Evolutionary conservation across 1,140 invertebrate genomes (phyloP), one percentile per base, ranked within the genome.

Genomic region (Aphis craccivora): DNA sequence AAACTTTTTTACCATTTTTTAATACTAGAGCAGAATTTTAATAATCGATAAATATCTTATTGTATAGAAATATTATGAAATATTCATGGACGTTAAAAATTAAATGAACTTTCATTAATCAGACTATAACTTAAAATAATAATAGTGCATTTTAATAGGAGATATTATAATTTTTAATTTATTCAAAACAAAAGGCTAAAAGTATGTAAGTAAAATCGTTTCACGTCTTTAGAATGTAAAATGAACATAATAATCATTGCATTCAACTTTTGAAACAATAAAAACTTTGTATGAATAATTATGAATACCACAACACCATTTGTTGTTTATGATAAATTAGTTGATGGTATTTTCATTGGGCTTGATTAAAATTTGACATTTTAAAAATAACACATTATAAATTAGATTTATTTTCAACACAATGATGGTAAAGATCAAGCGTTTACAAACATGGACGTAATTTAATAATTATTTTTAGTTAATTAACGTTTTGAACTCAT

Each of bases 191-290:
- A 76, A 76, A 76, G 5, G 14, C 30, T 76, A 18, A 5, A n/a
- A n/a, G 60, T 76, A 76, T n/a, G 60, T n/a, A n/a, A 76, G 30
- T n/a, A 76, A 76, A 76, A n/a, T 35, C 5, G 30, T 76, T 76
- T 76, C 30, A n/a, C n/a, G 30, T 76, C 60, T 76, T 76, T 76
- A 14, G 60, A n/a, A n/a, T 22, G 14, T 67, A n/a, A 67, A 76
- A 76, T 76, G 60, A 76, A 76, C 5, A 76, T n/a, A 76, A 76
- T 30, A 30, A 67, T 76, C n/a, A 76, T 76, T n/a, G n/a, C 30
- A 76, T 76, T 35, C 14, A 76, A 76, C 60, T 76, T 76, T 76
- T n/a, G 60, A 76, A 76, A 76, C n/a, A 76, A 76, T 76, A 76
- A 76, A 76, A 76, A 76, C 60, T n/a, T 76, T 76, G 60, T 76